Conservation (phyloP, 2,797 vertebrate species). For the Catharus ustulatus region DNA sequence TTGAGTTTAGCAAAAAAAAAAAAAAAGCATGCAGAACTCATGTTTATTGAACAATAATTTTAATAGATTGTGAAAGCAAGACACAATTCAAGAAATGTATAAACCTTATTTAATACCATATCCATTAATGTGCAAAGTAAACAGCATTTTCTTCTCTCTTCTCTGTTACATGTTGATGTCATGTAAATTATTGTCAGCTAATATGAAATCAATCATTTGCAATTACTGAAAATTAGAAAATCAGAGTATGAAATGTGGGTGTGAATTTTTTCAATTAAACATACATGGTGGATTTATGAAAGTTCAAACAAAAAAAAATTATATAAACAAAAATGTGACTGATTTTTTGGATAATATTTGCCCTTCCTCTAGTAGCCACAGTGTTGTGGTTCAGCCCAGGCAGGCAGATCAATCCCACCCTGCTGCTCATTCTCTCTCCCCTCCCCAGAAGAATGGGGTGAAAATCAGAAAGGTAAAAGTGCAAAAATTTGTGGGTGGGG, state of each 20-base stretch:
- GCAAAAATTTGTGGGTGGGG: background rate
- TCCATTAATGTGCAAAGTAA: slow-evolving; percentile 1
- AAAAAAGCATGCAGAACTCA: background rate
- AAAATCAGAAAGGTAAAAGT: background rate
- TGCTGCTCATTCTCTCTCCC: background rate
- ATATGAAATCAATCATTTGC: background rate
- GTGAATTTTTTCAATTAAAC: background rate
- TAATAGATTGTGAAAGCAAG: background rate
- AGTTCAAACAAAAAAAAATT: background rate
- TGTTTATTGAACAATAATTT: background rate
- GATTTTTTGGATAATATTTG: background rate
- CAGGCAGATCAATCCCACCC: background rate
- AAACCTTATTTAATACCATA: slow-evolving; percentile 4
- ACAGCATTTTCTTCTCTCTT: slow-evolving; percentile 3
- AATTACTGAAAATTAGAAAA: slow-evolving; percentile 27
- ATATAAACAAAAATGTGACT: background rate
- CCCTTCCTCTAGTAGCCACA: background rate
- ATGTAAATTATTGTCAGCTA: slow-evolving; percentile 11
- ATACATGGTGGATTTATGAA: background rate
- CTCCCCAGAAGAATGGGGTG: background rate
- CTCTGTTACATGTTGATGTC: background rate
- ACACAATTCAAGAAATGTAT: background rate
- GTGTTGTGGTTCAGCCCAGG: background rate
- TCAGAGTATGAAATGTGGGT: background rate
- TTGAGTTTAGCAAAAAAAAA: background rate